Evolutionary conservation across 2,797 vertebrate genomes (phyloP), one percentile per base, ranked within the genome.

Genomic region (Gila robusta): DNA sequence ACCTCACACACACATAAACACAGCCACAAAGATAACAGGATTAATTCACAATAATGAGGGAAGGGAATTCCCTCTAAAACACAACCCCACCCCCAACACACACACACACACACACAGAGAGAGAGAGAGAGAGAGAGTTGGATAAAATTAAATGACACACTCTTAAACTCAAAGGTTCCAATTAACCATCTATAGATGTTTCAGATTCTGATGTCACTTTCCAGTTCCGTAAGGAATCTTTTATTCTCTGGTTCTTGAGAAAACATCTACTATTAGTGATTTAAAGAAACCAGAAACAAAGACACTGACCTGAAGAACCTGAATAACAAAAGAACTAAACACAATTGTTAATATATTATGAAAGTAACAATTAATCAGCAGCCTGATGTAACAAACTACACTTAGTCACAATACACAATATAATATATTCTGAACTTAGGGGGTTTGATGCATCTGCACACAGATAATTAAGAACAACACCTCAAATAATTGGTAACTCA

Each of bases 1-100:
- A n/a, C 2, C 26, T 32, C 73, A 67, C 72, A 85, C 83, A 77
- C 73, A 74, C 54, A 85, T 59, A 82, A 44, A 84, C 78, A 87
- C 76, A 87, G 67, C 1, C 35, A 69, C 82, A 84, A 5, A 67
- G 32, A 67, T 47, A 67, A 35, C 6, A 23, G 44, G 44, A 70
- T 23, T 35, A 10, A 67, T 21, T 21, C 28, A 35, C 64, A 52
- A 16, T 35, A 66, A 84, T 26, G 72, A 39, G 74, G 28, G 3
- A 44, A 62, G 26, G 44, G 52, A 49, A 39, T 54, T 84, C 44
- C 41, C 59, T 76, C 28, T 32, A 76, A 83, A 67, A 67, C 23
- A 66, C 26, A 6, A 84, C 49, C 5, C 14, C 39, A 41, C 23
- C 16, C 47, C 28, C 44, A 37, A 67, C 59, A 77, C 59, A 80